Conservation (phyloP, 2,888 invertebrate species). For the Rotaria macrura region DNA sequence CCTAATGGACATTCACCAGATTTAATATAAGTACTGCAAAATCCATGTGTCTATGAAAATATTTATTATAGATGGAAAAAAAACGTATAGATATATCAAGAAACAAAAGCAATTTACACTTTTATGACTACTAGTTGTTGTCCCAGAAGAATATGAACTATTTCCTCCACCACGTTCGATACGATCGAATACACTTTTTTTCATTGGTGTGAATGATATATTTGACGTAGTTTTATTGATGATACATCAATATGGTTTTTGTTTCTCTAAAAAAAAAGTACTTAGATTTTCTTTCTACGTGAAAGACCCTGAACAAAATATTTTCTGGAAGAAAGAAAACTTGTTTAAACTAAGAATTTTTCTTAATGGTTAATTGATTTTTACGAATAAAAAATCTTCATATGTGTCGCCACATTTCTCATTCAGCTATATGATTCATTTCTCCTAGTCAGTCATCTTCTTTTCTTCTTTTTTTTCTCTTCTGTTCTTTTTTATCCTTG, state of each 20-base stretch:
- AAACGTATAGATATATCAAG: too few relatives aligned
- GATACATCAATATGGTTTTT: too few relatives aligned
- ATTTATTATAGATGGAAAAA: too few relatives aligned
- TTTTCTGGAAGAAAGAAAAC: not conserved
- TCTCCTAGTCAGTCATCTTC: not conserved
- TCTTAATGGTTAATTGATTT: not conserved
- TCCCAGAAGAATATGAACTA: not conserved
- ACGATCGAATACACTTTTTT: conserved; percentile 13
- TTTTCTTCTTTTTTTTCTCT: not conserved
- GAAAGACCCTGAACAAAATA: not conserved
- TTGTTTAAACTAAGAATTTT: not conserved
- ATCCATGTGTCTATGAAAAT: not conserved
- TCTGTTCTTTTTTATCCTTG: not conserved
- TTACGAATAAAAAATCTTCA: not conserved
- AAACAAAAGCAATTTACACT: not conserved
- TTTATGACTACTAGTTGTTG: not conserved
- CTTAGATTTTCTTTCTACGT: too few relatives aligned
- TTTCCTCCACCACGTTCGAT: not conserved
- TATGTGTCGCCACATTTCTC: not conserved
- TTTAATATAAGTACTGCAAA: not conserved
- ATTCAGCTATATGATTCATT: not conserved
- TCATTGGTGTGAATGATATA: not conserved
- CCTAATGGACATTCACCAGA: not conserved
- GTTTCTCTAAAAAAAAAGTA: too few relatives aligned
- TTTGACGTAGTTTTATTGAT: not conserved